These are phyloP conservation scores for Alcis repandata DNA, from an alignment of 2,888 invertebrate species.

Conservation along the genomic window DNA sequence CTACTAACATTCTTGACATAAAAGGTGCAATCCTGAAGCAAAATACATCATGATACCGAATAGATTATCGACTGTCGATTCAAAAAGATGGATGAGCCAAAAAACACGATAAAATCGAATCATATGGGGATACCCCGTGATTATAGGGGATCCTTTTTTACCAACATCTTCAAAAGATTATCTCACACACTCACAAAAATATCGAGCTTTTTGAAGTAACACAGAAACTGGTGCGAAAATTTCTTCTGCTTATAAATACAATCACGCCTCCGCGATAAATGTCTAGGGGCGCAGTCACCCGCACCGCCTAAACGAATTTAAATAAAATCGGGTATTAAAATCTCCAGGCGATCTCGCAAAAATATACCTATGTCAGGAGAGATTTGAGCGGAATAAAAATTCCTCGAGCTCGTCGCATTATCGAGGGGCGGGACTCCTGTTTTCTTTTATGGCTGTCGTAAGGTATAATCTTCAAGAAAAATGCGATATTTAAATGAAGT, in stretches of 20 bases:
- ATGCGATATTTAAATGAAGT: slow-evolving; percentile 87
- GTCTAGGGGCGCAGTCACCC: slow-evolving; percentile 80
- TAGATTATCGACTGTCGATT: slow-evolving; percentile 53
- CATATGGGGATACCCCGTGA: slow-evolving; percentile 50
- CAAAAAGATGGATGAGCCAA: slow-evolving; percentile 57
- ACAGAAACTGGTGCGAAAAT: slow-evolving; percentile 52
- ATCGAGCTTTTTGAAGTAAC: slow-evolving; percentile 44
- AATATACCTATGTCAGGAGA: slow-evolving; percentile 86
- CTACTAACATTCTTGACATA: background rate
- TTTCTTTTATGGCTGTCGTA: slow-evolving; percentile 87
- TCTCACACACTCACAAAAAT: slow-evolving; percentile 39
- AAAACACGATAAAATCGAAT: slow-evolving; percentile 53
- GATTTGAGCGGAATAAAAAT: slow-evolving; percentile 86
- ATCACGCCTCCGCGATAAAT: slow-evolving; percentile 82
- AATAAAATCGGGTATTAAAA: slow-evolving; percentile 86
- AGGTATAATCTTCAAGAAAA: slow-evolving; percentile 87
- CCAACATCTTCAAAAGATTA: slow-evolving; percentile 47
- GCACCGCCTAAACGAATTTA: slow-evolving; percentile 83
- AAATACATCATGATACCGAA: slow-evolving; percentile 35
- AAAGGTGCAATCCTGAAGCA: slow-evolving; percentile 11
- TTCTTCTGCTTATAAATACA: slow-evolving; percentile 77
- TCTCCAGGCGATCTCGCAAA: slow-evolving; percentile 83
- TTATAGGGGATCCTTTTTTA: slow-evolving; percentile 48
- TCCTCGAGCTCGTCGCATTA: slow-evolving; percentile 84
- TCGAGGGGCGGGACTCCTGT: slow-evolving; percentile 83